These are phyloP conservation scores for Dendrolimus kikuchii DNA, from an alignment of 1,140 invertebrate species.

Conservation along the genomic window DNA sequence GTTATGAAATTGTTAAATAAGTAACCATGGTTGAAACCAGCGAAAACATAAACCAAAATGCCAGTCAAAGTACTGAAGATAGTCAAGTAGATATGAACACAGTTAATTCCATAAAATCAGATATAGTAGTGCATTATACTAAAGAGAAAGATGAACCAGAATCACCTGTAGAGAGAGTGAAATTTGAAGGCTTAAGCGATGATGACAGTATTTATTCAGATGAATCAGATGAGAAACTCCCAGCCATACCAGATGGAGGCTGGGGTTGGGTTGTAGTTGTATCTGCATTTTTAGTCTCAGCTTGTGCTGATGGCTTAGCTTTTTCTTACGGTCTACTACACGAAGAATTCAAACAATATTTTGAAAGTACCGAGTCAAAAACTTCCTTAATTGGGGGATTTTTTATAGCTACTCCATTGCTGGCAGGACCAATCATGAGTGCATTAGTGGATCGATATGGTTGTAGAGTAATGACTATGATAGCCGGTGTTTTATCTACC, in stretches of 20 bases:
- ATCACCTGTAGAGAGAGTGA: conserved; percentile 43
- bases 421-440: conserved; percentile 88
- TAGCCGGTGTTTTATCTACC: conserved; percentile 81
- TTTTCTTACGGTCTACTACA: conserved; percentile 93
- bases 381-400: conserved; percentile 90
- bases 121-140: conserved; percentile 31
- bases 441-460: conserved; percentile 91
- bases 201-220: conserved; percentile 47
- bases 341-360: conserved; percentile 86
- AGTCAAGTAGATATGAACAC: conserved; percentile 32
- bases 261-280: conserved; percentile 90
- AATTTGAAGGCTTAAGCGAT: conserved; percentile 45
- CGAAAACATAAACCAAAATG: not conserved
- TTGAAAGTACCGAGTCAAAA: conserved; percentile 82
- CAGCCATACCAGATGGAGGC: conserved; percentile 56
- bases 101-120: conserved; percentile 44
- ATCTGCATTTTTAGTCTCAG: conserved; percentile 85
- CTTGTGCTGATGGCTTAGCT: conserved; percentile 92
- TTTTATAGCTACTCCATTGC: conserved; percentile 88
- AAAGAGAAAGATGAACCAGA: conserved; percentile 27
- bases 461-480: conserved; percentile 86
- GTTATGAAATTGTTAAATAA: conserved; percentile 8
- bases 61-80: conserved; percentile 4
- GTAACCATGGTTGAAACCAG: conserved; percentile 27
- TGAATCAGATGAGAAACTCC: conserved; percentile 30